Conservation (phyloP, 2,113 vertebrate species). For the Peromyscus polionotus region DNA sequence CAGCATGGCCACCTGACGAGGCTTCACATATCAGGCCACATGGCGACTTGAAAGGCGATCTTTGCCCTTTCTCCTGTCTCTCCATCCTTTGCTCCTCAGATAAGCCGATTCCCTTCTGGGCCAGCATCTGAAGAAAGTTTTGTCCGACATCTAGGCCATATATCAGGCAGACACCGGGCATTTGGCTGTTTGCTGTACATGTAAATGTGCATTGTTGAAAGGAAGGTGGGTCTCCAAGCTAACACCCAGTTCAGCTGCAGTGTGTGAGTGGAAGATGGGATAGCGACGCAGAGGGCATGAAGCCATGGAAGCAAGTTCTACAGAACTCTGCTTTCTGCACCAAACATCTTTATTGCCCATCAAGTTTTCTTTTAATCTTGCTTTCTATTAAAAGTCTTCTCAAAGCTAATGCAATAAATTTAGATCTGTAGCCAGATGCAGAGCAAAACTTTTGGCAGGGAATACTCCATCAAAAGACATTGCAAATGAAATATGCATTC, state of each 20-base stretch:
- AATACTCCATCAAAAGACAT: slow-evolving; percentile 91
- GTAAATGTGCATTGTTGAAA: not conserved
- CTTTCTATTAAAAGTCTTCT: slow-evolving; percentile 92
- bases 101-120: not conserved
- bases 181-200: not conserved
- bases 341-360: slow-evolving; percentile 77
- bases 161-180: not conserved
- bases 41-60: not conserved
- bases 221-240: slow-evolving; percentile 37
- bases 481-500: slow-evolving; percentile 91
- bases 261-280: not conserved
- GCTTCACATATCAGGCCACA: not conserved
- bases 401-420: slow-evolving; percentile 92
- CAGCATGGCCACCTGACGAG: not conserved
- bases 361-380: slow-evolving; percentile 87
- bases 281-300: not conserved
- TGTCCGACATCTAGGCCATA: not conserved
- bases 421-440: slow-evolving; percentile 92
- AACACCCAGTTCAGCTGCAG: not conserved
- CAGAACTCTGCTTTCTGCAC: slow-evolving; percentile 39
- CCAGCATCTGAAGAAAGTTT: not conserved
- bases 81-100: not conserved
- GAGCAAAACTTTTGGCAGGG: slow-evolving; percentile 91
- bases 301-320: not conserved
- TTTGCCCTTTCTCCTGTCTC: not conserved